These are phyloP conservation scores for Trichoplax adhaerens DNA, from an alignment of 37 sponge, comb jelly and placozoan species.

Conservation along the genomic window DNA sequence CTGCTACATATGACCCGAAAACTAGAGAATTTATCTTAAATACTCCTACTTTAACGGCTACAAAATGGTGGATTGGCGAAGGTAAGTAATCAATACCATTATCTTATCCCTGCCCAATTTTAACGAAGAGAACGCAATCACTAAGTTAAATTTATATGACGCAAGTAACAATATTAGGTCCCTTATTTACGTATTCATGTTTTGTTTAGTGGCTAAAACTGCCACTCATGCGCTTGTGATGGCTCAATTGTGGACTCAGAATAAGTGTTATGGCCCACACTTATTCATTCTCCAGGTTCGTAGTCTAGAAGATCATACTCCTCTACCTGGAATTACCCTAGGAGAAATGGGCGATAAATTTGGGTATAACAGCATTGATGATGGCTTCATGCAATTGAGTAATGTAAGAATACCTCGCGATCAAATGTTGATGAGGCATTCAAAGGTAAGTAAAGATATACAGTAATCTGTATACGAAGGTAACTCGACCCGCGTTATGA, in stretches of 20 bases:
- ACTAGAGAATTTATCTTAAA: constrained; percentile 66
- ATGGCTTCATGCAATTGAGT: constrained; percentile 58
- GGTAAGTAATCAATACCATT: constrained; percentile 21
- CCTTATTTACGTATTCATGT: neutral
- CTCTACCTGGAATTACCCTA: constrained; percentile 70
- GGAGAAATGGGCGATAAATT: constrained; percentile 88
- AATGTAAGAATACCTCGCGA: constrained; percentile 76
- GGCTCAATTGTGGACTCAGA: constrained; percentile 55
- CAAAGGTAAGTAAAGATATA: constrained; percentile 17
- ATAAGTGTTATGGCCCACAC: constrained; percentile 54
- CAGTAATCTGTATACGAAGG: too few species aligned
- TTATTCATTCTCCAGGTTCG: constrained; percentile 68
- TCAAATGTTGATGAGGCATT: constrained; percentile 74
- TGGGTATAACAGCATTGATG: constrained; percentile 63
- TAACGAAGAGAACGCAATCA: too few species aligned
- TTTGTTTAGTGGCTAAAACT: constrained; percentile 43
- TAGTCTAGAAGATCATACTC: constrained; percentile 67
- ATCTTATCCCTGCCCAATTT: too few species aligned
- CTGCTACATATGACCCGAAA: constrained; percentile 58
- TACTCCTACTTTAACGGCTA: constrained; percentile 69
- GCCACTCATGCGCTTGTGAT: constrained; percentile 66
- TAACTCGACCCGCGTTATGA: too few species aligned
- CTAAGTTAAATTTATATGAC: too few species aligned
- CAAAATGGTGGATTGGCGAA: constrained; percentile 80
- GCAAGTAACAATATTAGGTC: too few species aligned